These are phyloP conservation scores for Poeciliopsis turrubarensis DNA, from an alignment of 2,113 vertebrate species.

Conservation along the genomic window DNA sequence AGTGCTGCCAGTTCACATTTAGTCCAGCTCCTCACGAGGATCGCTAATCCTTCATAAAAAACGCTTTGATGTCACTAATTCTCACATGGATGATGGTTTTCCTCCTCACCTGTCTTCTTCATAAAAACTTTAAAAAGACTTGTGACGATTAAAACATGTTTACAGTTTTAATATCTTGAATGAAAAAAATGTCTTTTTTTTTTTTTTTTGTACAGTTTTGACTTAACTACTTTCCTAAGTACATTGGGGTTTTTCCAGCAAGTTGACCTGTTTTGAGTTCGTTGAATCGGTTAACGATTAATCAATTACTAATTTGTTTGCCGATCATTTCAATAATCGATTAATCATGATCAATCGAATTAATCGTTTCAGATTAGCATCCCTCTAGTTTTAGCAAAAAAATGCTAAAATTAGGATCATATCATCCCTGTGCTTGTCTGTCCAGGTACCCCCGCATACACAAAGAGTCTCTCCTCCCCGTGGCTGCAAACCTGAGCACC, in stretches of 20 bases:
- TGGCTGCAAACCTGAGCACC: conserved; percentile 87
- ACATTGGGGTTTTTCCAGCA: no score
- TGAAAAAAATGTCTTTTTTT: no score
- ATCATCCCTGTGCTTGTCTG: not conserved
- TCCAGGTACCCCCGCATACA: conserved; percentile 94
- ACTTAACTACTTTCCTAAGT: no score
- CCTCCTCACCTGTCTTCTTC: conserved; percentile 18
- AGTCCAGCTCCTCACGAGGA: not conserved
- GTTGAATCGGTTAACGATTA: no score
- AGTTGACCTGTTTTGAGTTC: no score
- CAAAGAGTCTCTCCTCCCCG: conserved; percentile 95
- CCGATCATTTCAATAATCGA: no score
- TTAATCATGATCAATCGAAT: no score
- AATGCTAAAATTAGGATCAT: not conserved
- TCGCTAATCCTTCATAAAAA: conserved; percentile 31
- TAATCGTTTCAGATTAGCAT: no score
- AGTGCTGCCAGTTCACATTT: not conserved
- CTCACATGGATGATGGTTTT: not conserved
- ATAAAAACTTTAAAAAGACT: conserved; percentile 13
- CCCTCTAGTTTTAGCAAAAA: no score
- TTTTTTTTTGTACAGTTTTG: no score
- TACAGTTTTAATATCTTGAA: no score
- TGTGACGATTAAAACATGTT: not conserved
- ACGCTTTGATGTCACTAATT: conserved; percentile 55
- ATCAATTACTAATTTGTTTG: no score